Conservation (phyloP, 2,888 invertebrate species). For the Andrena dorsata region DNA sequence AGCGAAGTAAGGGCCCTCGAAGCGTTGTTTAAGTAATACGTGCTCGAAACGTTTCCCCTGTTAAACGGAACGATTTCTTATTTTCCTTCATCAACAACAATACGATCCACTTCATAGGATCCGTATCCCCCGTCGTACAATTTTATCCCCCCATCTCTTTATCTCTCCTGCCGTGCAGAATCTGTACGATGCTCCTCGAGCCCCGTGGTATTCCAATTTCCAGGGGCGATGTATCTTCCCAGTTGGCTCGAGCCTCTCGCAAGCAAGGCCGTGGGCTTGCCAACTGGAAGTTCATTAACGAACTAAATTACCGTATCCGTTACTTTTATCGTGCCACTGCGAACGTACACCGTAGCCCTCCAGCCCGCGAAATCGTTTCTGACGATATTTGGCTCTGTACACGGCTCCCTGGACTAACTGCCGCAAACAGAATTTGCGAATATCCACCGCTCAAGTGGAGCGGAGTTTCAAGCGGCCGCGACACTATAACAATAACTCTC, state of each 20-base stretch:
- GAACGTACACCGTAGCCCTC: slow-evolving; percentile 61
- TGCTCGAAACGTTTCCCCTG: slow-evolving; percentile 5
- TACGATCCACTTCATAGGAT: slow-evolving; percentile 28
- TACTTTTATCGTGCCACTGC: slow-evolving; percentile 78
- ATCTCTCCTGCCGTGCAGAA: slow-evolving; percentile 55
- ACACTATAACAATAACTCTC: slow-evolving; percentile 39
- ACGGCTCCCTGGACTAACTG: slow-evolving; percentile 51
- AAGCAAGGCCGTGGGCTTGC: slow-evolving; percentile 69
- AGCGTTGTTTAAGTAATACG: slow-evolving; percentile 24
- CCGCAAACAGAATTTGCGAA: slow-evolving; percentile 63
- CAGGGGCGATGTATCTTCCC: slow-evolving; percentile 76
- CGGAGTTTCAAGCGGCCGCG: slow-evolving; percentile 22
- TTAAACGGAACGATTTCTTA: slow-evolving; percentile 33
- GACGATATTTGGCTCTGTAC: slow-evolving; percentile 73
- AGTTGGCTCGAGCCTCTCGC: slow-evolving; percentile 76
- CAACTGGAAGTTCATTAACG: slow-evolving; percentile 82
- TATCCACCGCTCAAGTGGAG: slow-evolving; percentile 31
- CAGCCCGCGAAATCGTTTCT: slow-evolving; percentile 68
- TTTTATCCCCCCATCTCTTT: slow-evolving; percentile 65
- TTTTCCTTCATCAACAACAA: slow-evolving; percentile 37
- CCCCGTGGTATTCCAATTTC: slow-evolving; percentile 77
- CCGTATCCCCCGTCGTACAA: slow-evolving; percentile 33
- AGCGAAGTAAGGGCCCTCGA: neutral
- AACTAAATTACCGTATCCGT: slow-evolving; percentile 79
- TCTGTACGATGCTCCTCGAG: slow-evolving; percentile 58